Percentiles rank a stretch among this genome's conserved stretches.
Evolutionary conservation across 2,888 invertebrate species (phyloP).

Genomic region (Trachelus troglodyta): DNA sequence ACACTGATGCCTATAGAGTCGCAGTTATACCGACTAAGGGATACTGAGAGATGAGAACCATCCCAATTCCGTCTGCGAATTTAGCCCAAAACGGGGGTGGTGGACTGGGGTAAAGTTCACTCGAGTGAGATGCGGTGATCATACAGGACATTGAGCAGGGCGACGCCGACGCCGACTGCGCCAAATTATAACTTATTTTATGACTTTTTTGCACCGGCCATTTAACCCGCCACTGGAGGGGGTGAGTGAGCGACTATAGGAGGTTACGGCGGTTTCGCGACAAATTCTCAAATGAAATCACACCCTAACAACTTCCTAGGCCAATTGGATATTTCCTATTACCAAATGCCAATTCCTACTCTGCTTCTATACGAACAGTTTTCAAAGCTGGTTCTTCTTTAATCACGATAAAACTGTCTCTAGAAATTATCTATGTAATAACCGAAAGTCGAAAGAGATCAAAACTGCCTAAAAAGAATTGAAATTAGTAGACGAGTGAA

Average conservation of each 20-base stretch:
- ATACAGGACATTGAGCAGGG: slow-evolving; percentile 65
- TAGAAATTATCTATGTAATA: background rate
- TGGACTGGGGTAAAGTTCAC: slow-evolving; percentile 56
- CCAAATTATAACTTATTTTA: slow-evolving; percentile 68
- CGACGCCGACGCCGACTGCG: slow-evolving; percentile 61
- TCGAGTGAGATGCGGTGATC: slow-evolving; percentile 63
- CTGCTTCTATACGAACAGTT: background rate
- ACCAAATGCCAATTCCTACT: background rate
- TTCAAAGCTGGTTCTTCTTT: background rate
- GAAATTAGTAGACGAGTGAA: background rate
- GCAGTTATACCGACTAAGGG: background rate
- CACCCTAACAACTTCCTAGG: slow-evolving; percentile 62
- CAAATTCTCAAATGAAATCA: slow-evolving; percentile 63
- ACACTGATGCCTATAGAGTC: background rate
- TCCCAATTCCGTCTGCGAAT: slow-evolving; percentile 33
- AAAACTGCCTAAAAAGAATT: background rate
- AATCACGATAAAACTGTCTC: background rate
- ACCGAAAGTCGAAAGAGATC: background rate
- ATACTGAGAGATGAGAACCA: slow-evolving; percentile 20
- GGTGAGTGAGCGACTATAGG: slow-evolving; percentile 20
- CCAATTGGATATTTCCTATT: slow-evolving; percentile 2
- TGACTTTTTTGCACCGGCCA: slow-evolving; percentile 65
- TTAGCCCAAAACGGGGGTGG: slow-evolving; percentile 20
- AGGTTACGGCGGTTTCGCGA: slow-evolving; percentile 36
- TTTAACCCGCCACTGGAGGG: slow-evolving; percentile 54